phyloP scores from a whole-genome alignment of 2,113 vertebrate species.

The Misgurnus anguillicaudatus region DNA sequence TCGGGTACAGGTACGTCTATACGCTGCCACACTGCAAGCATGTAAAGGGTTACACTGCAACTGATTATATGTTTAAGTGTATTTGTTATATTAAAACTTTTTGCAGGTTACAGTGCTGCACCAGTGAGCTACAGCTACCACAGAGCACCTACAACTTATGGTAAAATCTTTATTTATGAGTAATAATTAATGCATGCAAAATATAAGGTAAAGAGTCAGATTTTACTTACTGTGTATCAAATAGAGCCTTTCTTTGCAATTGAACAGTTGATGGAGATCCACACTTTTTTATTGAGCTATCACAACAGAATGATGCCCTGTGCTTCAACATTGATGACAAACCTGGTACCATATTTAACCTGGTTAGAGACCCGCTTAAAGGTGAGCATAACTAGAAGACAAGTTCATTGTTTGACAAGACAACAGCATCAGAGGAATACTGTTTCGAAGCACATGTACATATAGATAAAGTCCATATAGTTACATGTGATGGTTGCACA shows the following conservation, averaged over 20 bases:
- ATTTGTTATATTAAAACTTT: background rate
- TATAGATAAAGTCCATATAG: no score
- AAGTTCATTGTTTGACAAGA: no score
- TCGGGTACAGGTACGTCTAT: background rate
- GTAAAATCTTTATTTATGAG: conserved; percentile 33
- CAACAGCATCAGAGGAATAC: no score
- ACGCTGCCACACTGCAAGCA: no score
- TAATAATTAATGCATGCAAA: background rate
- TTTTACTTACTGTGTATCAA: background rate
- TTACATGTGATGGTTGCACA: no score
- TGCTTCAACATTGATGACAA: conserved; percentile 92
- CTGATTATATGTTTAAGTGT: no score
- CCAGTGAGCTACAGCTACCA: background rate
- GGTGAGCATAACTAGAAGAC: no score
- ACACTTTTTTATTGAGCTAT: conserved; percentile 89
- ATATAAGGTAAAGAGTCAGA: background rate
- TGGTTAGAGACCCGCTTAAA: no score
- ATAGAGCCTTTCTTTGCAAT: no score
- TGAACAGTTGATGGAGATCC: conserved; percentile 92
- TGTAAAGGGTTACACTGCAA: background rate
- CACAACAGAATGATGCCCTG: conserved; percentile 80
- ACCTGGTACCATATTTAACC: conserved; percentile 81
- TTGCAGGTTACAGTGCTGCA: background rate
- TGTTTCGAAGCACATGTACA: no score
- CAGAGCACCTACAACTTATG: background rate